phyloP scores from a whole-genome alignment of 2,888 invertebrate genomes.

The Ommatoiulus sabulosus region DNA sequence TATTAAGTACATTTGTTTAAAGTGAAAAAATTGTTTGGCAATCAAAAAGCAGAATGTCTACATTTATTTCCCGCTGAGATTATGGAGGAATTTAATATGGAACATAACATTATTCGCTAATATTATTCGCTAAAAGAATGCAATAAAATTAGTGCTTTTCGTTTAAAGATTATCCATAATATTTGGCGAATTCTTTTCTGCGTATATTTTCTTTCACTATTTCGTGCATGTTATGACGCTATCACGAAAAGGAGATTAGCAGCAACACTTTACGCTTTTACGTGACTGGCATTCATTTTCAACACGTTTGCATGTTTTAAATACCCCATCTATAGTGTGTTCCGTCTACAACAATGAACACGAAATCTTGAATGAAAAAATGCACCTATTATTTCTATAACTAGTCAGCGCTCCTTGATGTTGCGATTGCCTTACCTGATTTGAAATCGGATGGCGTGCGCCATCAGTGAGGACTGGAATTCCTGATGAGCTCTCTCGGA shows the following conservation, averaged over 20 bases:
- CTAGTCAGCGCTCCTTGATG: constrained; percentile 48
- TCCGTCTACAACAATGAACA: constrained; percentile 18
- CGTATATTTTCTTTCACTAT: constrained; percentile 18
- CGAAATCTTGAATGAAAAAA: constrained; percentile 45
- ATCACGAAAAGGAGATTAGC: constrained; percentile 50
- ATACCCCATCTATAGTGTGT: constrained; percentile 26
- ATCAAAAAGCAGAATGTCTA: background rate
- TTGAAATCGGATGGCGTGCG: constrained; percentile 53
- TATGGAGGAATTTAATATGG: constrained; percentile 27
- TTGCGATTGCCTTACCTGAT: constrained; percentile 52
- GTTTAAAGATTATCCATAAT: constrained; percentile 44
- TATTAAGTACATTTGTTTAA: background rate
- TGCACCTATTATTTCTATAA: constrained; percentile 39
- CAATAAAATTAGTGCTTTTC: constrained; percentile 46
- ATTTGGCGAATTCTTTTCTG: background rate
- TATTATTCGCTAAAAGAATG: background rate
- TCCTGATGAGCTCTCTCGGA: constrained; percentile 49
- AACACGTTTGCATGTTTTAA: constrained; percentile 52
- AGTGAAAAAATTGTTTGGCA: background rate
- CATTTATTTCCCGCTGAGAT: background rate
- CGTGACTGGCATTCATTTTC: constrained; percentile 52
- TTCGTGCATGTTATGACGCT: background rate
- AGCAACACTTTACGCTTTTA: constrained; percentile 48
- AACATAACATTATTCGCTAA: background rate
- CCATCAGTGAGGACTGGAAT: constrained; percentile 49